Evolutionary conservation across 2,113 vertebrate species (phyloP).

Genomic region (Ia io): DNA sequence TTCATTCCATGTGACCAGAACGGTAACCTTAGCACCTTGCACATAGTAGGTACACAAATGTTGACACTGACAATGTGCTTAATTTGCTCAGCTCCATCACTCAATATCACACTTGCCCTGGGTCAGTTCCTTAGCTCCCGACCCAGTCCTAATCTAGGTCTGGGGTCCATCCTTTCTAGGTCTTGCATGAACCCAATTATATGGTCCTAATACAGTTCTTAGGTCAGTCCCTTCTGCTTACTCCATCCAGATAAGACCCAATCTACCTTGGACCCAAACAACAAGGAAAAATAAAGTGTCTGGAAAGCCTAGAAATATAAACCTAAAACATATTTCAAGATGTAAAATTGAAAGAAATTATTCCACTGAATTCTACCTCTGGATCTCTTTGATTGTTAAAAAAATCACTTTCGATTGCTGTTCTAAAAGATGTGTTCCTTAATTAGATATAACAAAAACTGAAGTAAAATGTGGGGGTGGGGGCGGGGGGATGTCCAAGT

Average conservation of each 20-base stretch:
- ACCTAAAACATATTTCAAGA: neutral
- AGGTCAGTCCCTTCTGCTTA: neutral
- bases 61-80: neutral
- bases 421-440: neutral
- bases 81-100: fast-evolving
- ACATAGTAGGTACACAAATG: neutral
- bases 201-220: neutral
- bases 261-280: neutral
- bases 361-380: neutral
- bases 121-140: neutral
- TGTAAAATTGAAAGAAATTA: neutral
- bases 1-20: neutral
- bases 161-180: neutral
- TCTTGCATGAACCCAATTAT: neutral
- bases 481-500: neutral
- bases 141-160: neutral
- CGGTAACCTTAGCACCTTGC: neutral
- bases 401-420: neutral
- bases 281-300: neutral
- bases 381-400: neutral
- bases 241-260: neutral
- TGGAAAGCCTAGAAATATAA: neutral
- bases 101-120: neutral
- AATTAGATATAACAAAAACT: neutral
- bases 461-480: neutral